Evolutionary conservation across 1,140 invertebrate species (phyloP), one percentile per base, ranked within the genome.

Genomic region (Drosophila sechellia): DNA sequence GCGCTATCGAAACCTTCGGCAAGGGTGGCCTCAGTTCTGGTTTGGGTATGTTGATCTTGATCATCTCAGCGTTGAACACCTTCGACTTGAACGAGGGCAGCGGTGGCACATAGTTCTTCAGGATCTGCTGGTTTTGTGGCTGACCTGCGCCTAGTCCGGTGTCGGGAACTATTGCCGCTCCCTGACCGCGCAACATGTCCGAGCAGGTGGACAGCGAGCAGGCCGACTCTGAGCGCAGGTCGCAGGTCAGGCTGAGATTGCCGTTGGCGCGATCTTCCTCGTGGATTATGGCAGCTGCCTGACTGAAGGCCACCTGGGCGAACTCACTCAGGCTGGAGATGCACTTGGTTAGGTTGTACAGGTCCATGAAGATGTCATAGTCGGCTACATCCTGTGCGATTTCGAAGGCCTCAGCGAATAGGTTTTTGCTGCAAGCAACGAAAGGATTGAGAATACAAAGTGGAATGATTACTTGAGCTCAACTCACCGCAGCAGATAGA

Each of bases 401-500:
- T 61, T 96, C 94, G 83, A 97, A 96, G 10, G 97, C 97, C 87
- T 97, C 97, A 84, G 97, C 96, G 91, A 96, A 95, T 50, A 96
- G 93, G 58, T 95, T 94, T 86, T 96, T 95, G 68, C 97, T 97
- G 85, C 1, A 76, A 4, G 3, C 5, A 15, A 11, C 17, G 42
- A n/a, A 50, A 25, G 20, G 5, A 6, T 25, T 13, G 2, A 1
- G 8, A 13, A 39, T 35, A 5, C n/a, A 6, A 13, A 50, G 20
- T n/a, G 0, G 1, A 5, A 17, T 15, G 0, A 0, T 0, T 0
- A 11, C 0, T 4, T 0, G 35, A 63, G 4, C 11, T 0, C 0
- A 37, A 68, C 75, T 77, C 85, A 95, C 95, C 96, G 94, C 27
- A 97, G 92, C 50, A 97, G 91, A 89, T 95, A 95, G 92, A 97